phyloP scores from a whole-genome alignment of 2,113 vertebrate genomes.

The Scartelaos histophorus region DNA sequence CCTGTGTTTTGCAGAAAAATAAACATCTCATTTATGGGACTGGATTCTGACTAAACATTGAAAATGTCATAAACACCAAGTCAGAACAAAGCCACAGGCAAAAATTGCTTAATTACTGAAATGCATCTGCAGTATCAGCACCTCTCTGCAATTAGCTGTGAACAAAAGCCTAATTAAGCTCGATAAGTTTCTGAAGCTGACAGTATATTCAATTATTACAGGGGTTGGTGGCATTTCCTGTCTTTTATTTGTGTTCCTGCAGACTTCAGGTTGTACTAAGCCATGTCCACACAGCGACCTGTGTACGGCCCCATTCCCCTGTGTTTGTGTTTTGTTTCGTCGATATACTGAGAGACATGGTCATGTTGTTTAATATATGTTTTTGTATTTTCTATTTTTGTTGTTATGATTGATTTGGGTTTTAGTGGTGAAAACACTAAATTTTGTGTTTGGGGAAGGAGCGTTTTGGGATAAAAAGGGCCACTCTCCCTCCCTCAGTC shows the following conservation, averaged over 20 bases:
- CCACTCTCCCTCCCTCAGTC: too few species aligned
- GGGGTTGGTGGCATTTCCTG: not conserved
- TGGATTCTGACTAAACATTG: not conserved
- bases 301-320: slow-evolving; percentile 14
- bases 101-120: slow-evolving; percentile 7
- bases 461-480: too few species aligned
- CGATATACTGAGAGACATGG: too few species aligned
- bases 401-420: too few species aligned
- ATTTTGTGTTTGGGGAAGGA: too few species aligned
- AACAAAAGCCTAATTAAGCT: slow-evolving; percentile 10
- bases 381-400: too few species aligned
- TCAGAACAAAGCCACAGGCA: not conserved
- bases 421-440: too few species aligned
- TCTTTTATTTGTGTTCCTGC: slow-evolving; percentile 1
- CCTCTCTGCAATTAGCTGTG: not conserved
- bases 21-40: slow-evolving; percentile 1
- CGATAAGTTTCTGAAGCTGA: not conserved
- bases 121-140: slow-evolving; percentile 4
- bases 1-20: not conserved
- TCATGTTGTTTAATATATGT: too few species aligned
- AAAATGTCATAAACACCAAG: slow-evolving; percentile 1
- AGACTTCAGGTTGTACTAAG: not conserved
- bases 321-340: slow-evolving; percentile 62
- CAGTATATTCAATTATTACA: not conserved
- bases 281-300: slow-evolving; percentile 11